A percentile compares a stretch with the other conserved stretches of the same genome.
phyloP scores from a whole-genome alignment of 1,140 invertebrate species.

The Cyclina sinensis region DNA sequence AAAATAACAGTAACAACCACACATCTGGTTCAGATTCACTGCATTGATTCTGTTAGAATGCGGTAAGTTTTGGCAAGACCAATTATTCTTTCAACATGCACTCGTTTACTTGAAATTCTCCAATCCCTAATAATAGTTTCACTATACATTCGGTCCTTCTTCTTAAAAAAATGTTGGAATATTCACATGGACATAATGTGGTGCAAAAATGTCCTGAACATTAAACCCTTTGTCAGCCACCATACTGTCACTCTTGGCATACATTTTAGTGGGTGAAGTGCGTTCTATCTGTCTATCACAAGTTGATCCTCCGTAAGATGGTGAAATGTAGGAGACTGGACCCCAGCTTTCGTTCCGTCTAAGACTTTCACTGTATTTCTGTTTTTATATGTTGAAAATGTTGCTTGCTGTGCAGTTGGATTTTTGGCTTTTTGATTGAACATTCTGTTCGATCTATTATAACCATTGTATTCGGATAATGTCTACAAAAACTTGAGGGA shows the following conservation, averaged over 20 bases:
- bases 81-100: slow-evolving; percentile 68
- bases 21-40: too few relatives aligned
- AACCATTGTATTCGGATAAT: slow-evolving; percentile 77
- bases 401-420: slow-evolving; percentile 77
- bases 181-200: slow-evolving; percentile 64
- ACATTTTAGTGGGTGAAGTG: slow-evolving; percentile 2
- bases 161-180: slow-evolving; percentile 73
- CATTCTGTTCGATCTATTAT: slow-evolving; percentile 81
- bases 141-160: slow-evolving; percentile 64
- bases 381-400: slow-evolving; percentile 81
- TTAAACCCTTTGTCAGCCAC: slow-evolving; percentile 73
- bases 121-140: slow-evolving; percentile 56
- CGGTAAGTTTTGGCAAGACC: slow-evolving; percentile 67
- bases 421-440: slow-evolving; percentile 71
- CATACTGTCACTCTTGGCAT: slow-evolving; percentile 53
- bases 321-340: slow-evolving; percentile 66
- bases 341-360: slow-evolving; percentile 73
- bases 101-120: slow-evolving; percentile 68
- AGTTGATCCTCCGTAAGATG: slow-evolving; percentile 69
- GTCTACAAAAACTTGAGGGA: slow-evolving; percentile 75
- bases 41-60: slow-evolving; percentile 61
- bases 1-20: too few relatives aligned
- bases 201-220: slow-evolving; percentile 69
- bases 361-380: slow-evolving; percentile 72
- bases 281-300: slow-evolving; percentile 69